Evolutionary conservation across 2,797 vertebrate species (phyloP).

Genomic region (Parambassis ranga): DNA sequence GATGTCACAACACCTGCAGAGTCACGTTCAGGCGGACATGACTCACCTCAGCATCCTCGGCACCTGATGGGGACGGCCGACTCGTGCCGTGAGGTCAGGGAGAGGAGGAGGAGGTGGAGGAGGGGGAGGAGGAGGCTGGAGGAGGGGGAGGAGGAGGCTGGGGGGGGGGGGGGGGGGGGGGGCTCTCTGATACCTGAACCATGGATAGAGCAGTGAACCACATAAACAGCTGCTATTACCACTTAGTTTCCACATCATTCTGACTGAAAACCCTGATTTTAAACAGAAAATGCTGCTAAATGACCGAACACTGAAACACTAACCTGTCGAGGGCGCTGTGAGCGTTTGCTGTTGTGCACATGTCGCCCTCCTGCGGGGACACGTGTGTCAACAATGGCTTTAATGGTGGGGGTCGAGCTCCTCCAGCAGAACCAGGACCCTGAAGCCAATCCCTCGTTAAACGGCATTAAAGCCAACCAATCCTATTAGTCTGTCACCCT

Average conservation of each 20-base stretch:
- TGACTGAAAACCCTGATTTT: no score
- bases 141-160: background rate
- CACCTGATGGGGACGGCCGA: background rate
- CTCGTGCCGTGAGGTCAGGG: background rate
- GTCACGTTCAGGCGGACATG: slow-evolving; percentile 6
- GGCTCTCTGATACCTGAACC: no score
- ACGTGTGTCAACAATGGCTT: slow-evolving; percentile 49
- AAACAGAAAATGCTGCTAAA: background rate
- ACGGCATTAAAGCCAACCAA: slow-evolving; percentile 63
- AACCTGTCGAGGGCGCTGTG: background rate
- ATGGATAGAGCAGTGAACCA: no score
- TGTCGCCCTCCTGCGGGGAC: slow-evolving; percentile 9
- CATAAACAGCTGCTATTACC: no score
- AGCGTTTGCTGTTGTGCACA: background rate
- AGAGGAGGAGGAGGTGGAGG: background rate
- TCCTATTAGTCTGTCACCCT: slow-evolving; percentile 70
- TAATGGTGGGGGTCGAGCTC: background rate
- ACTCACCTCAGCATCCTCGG: background rate
- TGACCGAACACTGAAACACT: no score
- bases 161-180: no score
- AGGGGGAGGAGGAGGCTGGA: slow-evolving; percentile 5
- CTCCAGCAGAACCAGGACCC: slow-evolving; percentile 18
- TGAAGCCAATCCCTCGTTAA: slow-evolving; percentile 58
- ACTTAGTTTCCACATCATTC: no score
- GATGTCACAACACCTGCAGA: background rate